Percentiles rank a stretch among this genome's conserved stretches.
Evolutionary conservation across 2,113 vertebrate genomes (phyloP).

Genomic region (Cathartes aura): DNA sequence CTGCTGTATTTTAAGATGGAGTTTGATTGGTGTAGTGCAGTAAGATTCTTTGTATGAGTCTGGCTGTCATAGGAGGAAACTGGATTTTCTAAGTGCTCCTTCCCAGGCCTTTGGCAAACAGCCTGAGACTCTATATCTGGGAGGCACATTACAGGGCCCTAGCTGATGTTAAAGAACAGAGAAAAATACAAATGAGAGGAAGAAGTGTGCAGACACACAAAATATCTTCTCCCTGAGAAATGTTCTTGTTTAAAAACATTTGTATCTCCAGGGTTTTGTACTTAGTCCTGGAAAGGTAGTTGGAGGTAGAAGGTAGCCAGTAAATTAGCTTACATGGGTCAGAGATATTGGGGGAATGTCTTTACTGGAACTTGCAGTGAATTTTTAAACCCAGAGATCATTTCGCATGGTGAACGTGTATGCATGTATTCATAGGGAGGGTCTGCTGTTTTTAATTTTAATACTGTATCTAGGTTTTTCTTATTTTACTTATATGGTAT

Average conservation of each 20-base stretch:
- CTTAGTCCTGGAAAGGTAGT: background rate
- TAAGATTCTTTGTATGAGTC: background rate
- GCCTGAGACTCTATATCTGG: conserved; percentile 16
- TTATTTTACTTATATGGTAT: background rate
- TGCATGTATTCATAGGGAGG: background rate
- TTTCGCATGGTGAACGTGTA: background rate
- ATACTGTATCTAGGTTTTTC: background rate
- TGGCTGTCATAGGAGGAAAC: background rate
- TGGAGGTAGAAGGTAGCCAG: background rate
- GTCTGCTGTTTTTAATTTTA: background rate
- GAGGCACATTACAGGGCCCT: background rate
- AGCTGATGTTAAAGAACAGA: background rate
- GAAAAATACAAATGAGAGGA: background rate
- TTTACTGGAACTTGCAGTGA: background rate
- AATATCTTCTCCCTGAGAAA: background rate
- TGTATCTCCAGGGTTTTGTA: background rate
- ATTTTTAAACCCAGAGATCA: background rate
- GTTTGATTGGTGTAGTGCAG: background rate
- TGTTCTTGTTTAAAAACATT: background rate
- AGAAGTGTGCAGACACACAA: background rate
- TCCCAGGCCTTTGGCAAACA: conserved; percentile 38
- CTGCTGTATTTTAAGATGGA: background rate
- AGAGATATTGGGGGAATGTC: background rate
- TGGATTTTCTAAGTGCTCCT: conserved; percentile 16
- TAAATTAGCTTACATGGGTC: background rate